These are phyloP conservation scores for Pygoscelis adeliae DNA, from an alignment of 2,113 vertebrate genomes.

Conservation along the genomic window DNA sequence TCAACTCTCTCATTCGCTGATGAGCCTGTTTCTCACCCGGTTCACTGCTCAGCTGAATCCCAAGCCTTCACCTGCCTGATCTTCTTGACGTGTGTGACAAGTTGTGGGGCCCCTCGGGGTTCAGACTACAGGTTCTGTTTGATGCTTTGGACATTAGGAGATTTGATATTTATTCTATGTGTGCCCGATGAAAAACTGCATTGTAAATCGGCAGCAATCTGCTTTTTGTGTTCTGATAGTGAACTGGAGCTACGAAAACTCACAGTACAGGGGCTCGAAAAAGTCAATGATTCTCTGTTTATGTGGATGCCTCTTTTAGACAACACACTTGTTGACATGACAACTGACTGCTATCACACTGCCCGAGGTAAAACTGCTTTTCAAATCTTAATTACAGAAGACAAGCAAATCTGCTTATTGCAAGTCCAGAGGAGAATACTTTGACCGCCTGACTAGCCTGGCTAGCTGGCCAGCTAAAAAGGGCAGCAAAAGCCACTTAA, in stretches of 20 bases:
- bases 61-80: slow-evolving; percentile 25
- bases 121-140: accelerated
- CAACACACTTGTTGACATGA: not conserved
- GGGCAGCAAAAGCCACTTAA: not conserved
- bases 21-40: not conserved
- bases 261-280: not conserved
- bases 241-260: not conserved
- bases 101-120: not conserved
- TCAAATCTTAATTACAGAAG: not conserved
- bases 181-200: not conserved
- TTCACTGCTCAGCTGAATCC: slow-evolving; percentile 5
- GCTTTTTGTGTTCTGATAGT: not conserved
- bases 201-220: accelerated
- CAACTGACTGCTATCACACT: not conserved
- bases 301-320: not conserved
- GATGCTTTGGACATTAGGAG: not conserved
- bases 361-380: not conserved
- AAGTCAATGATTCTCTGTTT: not conserved
- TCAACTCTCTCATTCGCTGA: not conserved
- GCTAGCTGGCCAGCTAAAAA: not conserved
- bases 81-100: not conserved
- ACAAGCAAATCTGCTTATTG: not conserved
- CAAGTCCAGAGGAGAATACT: not conserved
- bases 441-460: not conserved
- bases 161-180: not conserved